Base-by-base conservation (phyloP, 2,113 vertebrate species). In the Hypocryptadius cinnamomeus region DNA sequence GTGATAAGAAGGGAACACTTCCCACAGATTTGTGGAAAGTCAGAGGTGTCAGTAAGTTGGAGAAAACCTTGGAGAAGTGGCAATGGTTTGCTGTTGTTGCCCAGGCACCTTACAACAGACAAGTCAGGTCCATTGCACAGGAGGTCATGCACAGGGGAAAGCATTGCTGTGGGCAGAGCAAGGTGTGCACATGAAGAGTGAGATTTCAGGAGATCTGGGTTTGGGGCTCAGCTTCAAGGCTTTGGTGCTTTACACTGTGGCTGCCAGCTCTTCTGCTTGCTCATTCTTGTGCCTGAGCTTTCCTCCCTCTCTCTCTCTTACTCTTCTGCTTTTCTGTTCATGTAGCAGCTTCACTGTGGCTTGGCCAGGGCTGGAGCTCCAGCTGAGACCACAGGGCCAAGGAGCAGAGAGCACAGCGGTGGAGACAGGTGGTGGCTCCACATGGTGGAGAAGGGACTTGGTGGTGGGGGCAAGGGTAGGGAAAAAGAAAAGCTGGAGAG, bases 401-500 rank as follows among this genome's bases (percentile, higher is more conserved):
- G 64, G 48, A 54, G 25, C 50, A 95, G 78, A 65, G 91, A 94
- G 42, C 68, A 63, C 77, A 93, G 77, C 0, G 8, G 69, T 82
- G 89, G 56, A 89, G 79, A 59, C 79, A 95, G 90, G 87, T 94
- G 65, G 91, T 90, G 74, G 83, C 61, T 94, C 65, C 91, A 95
- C 92, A 84, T 88, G 92, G 81, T 7, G 6, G 48, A 51, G 80
- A 92, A 73, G 72, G 69, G 57, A 65, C 31, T 77, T 53, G 2
- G 4, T 84, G 81, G 51, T 45, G 45, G 35, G 47, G 51, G n/a
- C 63, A 85, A 84, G 15, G 19, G 6, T 31, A 39, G 7, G n/a
- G n/a, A 22, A 71, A 77, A 70, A 35, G 16, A 85, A 89, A 82
- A 91, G 22, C 64, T 73, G 50, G 42, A 76, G 50, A 15, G 78